Base-by-base conservation (phyloP, 2,797 vertebrate genomes). In the Siniperca undulata region DNA sequence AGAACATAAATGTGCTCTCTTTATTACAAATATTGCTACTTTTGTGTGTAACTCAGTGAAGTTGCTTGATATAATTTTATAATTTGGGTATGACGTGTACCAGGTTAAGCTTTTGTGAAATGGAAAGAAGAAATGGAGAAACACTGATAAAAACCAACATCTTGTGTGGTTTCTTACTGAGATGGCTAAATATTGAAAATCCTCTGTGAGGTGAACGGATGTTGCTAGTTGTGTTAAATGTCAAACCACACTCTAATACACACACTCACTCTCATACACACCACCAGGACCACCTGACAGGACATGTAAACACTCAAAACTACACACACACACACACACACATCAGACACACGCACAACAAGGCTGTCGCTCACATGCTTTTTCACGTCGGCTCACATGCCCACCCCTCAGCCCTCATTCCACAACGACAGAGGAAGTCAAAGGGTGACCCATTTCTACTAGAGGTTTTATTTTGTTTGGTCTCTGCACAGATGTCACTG, bases 191-290 rank as follows among this genome's bases (percentile, higher is more conserved):
- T 86, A 87, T 81, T 76, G 56, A 78, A 38, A 86, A 77, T 86
- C 78, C 34, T 84, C 52, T 78, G 77, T 70, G 69, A 85, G 80
- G 67, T 86, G 85, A 93, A 61, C 86, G 91, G 91, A 94, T 90
- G 91, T 75, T 1, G 85, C 84, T 69, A 58, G 81, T 88, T 88
- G 87, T 86, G 85, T 82, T 86, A 93, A 94, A 94, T 94, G 94
- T 94, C 93, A 94, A 94, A 94, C 91, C 94, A 81, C 95, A 92
- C 30, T 79, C 83, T 94, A 92, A 93, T 92, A 92, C 85, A 87
- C 79, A 71, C 27, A 20, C 76, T 68, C 79, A 40, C 77, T 55
- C 70, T 68, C 78, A 56, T 60, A 75, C 60, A 86, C 66, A 66
- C 75, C 77, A 55, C 84, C 77, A 69, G 61, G 85, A 92, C 93